A percentile compares a stretch with the other conserved stretches of the same genome.
These are phyloP conservation scores for Noctua comes DNA, from an alignment of 2,888 invertebrate genomes.

Conservation along the genomic window DNA sequence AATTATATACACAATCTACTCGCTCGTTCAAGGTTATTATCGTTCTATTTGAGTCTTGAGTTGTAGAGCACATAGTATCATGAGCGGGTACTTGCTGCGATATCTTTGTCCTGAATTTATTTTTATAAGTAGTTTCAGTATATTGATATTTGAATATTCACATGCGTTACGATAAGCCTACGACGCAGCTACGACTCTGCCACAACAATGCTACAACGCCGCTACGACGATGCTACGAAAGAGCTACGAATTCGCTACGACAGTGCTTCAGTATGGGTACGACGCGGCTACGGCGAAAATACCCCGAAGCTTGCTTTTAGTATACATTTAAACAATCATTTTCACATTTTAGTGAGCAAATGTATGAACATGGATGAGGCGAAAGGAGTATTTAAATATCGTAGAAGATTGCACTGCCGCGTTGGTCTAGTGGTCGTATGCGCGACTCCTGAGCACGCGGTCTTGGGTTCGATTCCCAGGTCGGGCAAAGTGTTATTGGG, in stretches of 20 bases:
- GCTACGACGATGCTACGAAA: conserved; percentile 1
- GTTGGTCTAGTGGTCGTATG: too few species aligned
- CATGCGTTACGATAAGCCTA: neutral
- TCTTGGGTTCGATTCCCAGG: too few species aligned
- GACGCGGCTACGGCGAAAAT: neutral
- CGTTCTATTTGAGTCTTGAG: neutral
- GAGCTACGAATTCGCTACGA: neutral
- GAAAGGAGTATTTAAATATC: neutral
- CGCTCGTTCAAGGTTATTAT: conserved; percentile 9
- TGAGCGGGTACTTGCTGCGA: neutral
- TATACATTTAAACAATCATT: neutral
- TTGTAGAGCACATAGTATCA: neutral
- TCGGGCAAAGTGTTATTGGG: too few species aligned
- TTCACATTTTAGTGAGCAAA: neutral
- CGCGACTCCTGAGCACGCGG: too few species aligned
- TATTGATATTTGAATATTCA: neutral
- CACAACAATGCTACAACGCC: neutral
- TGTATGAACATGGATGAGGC: neutral
- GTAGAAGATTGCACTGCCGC: neutral
- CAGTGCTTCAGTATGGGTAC: neutral
- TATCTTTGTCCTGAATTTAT: neutral
- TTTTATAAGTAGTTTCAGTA: neutral
- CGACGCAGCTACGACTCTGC: neutral
- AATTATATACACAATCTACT: conserved; percentile 13
- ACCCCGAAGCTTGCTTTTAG: neutral